A percentile compares a stretch with the other conserved stretches of the same genome.
phyloP scores from a whole-genome alignment of 2,113 vertebrate species.

The Heterocephalus glaber region DNA sequence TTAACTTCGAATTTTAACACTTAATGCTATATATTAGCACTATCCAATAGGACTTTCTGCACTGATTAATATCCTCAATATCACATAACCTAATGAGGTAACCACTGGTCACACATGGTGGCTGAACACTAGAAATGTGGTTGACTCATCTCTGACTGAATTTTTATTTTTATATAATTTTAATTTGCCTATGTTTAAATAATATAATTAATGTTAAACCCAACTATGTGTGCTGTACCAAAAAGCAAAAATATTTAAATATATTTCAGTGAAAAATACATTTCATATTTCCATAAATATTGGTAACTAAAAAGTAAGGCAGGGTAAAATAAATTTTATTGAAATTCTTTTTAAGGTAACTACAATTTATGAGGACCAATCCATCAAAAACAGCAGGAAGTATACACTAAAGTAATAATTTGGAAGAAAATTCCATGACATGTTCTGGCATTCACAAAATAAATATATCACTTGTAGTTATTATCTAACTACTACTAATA shows the following conservation, averaged over 20 bases:
- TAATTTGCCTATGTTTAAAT: neutral
- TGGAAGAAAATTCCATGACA: neutral
- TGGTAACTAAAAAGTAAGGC: neutral
- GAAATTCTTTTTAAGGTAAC: neutral
- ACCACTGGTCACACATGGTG: neutral
- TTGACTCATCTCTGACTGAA: neutral
- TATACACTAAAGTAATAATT: neutral
- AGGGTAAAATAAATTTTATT: neutral
- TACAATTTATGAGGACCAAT: neutral
- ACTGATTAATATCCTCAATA: neutral
- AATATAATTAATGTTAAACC: neutral
- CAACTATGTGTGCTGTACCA: neutral
- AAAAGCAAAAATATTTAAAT: neutral
- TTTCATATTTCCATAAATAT: neutral
- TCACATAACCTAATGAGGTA: neutral
- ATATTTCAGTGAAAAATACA: neutral
- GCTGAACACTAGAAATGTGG: neutral
- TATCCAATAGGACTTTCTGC: neutral
- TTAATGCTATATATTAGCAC: neutral
- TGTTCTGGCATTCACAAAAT: neutral
- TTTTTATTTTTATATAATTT: neutral
- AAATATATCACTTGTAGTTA: neutral
- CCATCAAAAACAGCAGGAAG: neutral
- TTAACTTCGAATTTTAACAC: neutral
- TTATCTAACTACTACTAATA: neutral